Conservation (phyloP, 2,113 vertebrate species). For the Oxyura jamaicensis region DNA sequence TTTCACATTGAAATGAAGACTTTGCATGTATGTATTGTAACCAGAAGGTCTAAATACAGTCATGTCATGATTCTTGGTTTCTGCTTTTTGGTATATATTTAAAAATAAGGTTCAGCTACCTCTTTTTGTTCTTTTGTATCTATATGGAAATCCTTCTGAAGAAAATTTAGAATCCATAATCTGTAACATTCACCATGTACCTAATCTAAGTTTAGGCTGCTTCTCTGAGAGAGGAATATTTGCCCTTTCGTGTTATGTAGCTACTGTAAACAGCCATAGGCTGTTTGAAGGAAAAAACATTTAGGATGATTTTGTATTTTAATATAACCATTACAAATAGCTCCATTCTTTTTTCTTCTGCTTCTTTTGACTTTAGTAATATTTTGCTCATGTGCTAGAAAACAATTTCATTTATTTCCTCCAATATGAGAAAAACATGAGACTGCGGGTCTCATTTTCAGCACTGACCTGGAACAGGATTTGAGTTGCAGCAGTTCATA, state of each 20-base stretch:
- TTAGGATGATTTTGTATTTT: conserved; percentile 5
- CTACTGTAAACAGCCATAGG: background rate
- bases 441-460: conserved; percentile 45
- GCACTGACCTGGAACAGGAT: conserved; percentile 18
- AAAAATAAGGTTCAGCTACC: background rate
- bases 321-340: background rate
- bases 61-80: background rate
- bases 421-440: background rate
- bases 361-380: background rate
- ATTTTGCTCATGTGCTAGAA: conserved; percentile 33
- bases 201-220: background rate
- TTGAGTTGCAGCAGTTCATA: conserved; percentile 63
- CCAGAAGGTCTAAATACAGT: background rate
- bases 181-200: background rate
- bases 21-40: background rate
- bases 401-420: conserved; percentile 38
- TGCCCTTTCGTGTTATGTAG: background rate
- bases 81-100: background rate
- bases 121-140: background rate
- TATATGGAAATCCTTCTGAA: background rate
- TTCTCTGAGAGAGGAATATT: background rate
- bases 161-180: background rate
- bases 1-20: background rate
- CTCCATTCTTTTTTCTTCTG: background rate
- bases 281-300: background rate